Evolutionary conservation across 2,113 vertebrate species (phyloP).

Genomic region (Bubalus kerabau): DNA sequence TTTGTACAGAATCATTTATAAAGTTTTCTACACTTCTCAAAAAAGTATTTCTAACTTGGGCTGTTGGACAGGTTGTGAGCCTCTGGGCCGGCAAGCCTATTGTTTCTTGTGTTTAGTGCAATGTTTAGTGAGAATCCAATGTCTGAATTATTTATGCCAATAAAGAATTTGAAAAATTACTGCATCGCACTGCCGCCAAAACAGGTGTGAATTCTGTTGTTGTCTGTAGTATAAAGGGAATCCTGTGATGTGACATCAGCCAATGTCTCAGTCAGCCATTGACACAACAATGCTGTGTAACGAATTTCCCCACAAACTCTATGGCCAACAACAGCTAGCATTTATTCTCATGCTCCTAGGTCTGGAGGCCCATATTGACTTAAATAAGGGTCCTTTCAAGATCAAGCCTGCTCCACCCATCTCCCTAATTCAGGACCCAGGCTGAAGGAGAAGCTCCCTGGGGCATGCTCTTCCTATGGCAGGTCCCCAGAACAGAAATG

Average conservation of each 20-base stretch:
- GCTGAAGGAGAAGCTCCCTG: not conserved
- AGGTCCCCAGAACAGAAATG: not conserved
- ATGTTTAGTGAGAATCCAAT: constrained; percentile 92
- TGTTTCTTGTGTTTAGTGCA: constrained; percentile 89
- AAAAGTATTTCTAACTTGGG: constrained; percentile 93
- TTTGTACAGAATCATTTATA: constrained; percentile 98
- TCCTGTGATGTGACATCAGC: not conserved
- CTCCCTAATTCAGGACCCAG: not conserved
- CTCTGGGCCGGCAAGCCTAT: constrained; percentile 85
- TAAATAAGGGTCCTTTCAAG: not conserved
- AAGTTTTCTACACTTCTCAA: constrained; percentile 94
- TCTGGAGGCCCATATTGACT: not conserved
- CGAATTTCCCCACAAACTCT: not conserved
- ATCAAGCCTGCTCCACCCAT: not conserved
- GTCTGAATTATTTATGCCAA: constrained; percentile 91
- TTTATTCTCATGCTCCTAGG: not conserved
- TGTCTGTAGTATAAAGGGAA: not conserved
- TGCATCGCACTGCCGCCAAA: constrained; percentile 41
- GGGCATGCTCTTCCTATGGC: not conserved
- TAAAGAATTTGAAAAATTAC: constrained; percentile 83
- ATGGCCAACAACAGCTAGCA: not conserved
- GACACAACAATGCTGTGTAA: not conserved
- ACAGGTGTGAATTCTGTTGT: constrained; percentile 16
- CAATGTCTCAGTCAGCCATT: not conserved
- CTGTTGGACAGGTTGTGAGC: constrained; percentile 90